These are phyloP conservation scores for Batillaria attramentaria DNA, from an alignment of 1,140 invertebrate genomes.

Conservation along the genomic window DNA sequence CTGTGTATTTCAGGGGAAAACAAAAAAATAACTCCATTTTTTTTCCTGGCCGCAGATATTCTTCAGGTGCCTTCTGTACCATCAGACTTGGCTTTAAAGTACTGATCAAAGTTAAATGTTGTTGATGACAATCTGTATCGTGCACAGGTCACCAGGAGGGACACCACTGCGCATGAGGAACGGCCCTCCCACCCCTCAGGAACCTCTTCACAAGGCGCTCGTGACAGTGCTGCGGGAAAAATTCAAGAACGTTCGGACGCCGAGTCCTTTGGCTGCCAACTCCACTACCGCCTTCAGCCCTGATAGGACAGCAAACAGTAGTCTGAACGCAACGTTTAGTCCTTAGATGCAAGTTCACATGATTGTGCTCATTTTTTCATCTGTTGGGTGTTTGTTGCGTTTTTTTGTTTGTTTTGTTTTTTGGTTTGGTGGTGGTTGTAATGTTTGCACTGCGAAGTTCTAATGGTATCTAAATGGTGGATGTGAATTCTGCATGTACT, in stretches of 20 bases:
- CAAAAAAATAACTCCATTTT: too few species aligned
- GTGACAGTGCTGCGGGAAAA: constrained; percentile 45
- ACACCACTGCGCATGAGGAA: constrained; percentile 39
- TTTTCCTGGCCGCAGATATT: too few species aligned
- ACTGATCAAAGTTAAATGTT: background rate
- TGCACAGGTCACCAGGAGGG: constrained; percentile 49
- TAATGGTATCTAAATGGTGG: too few species aligned
- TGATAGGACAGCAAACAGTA: background rate
- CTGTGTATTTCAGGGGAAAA: too few species aligned
- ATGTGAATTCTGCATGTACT: too few species aligned
- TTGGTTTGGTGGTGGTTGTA: too few species aligned
- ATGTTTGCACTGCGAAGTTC: too few species aligned
- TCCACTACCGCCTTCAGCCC: constrained; percentile 26
- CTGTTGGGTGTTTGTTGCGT: too few species aligned
- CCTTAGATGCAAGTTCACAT: background rate
- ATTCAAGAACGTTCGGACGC: constrained; percentile 51
- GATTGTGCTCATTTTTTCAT: too few species aligned
- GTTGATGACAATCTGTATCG: background rate
- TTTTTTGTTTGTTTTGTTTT: too few species aligned
- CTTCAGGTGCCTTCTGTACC: too few species aligned
- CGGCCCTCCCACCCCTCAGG: constrained; percentile 23
- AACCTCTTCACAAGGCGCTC: constrained; percentile 50
- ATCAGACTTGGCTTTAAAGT: background rate
- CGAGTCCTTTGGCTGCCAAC: constrained; percentile 43
- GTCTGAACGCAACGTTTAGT: constrained; percentile 12